phyloP scores from a whole-genome alignment of 2,113 vertebrate genomes.

The Microtus pennsylvanicus region DNA sequence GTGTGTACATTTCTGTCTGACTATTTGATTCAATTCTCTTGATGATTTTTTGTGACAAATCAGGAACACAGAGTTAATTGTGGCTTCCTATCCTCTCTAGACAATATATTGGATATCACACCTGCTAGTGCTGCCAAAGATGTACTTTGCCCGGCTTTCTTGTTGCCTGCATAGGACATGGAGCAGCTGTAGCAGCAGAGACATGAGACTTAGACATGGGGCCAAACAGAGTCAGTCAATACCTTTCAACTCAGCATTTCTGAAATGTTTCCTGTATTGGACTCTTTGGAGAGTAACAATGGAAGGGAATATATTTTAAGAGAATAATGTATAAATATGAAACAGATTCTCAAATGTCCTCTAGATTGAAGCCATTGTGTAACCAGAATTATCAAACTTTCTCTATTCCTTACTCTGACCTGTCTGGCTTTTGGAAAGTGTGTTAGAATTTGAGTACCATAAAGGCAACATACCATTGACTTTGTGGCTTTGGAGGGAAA shows the following conservation, averaged over 20 bases:
- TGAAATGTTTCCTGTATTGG: slow-evolving; percentile 54
- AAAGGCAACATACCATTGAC: neutral
- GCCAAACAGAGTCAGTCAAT: slow-evolving; percentile 43
- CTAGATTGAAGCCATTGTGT: neutral
- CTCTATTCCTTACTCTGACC: neutral
- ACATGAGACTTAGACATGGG: slow-evolving; percentile 9
- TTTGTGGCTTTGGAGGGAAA: neutral
- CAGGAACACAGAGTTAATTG: slow-evolving; percentile 47
- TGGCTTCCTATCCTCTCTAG: slow-evolving; percentile 36
- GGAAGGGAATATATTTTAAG: slow-evolving; percentile 19
- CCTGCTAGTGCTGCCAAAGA: slow-evolving; percentile 58
- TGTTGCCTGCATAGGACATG: slow-evolving; percentile 3
- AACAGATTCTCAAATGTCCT: slow-evolving; percentile 13
- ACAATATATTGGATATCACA: slow-evolving; percentile 64
- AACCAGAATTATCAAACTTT: neutral
- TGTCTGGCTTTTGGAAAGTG: neutral
- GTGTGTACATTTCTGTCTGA: neutral
- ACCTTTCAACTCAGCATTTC: slow-evolving; percentile 46
- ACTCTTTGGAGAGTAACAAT: slow-evolving; percentile 14
- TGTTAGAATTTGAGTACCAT: neutral
- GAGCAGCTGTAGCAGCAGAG: slow-evolving; percentile 26
- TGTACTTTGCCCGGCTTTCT: slow-evolving; percentile 27
- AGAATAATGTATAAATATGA: neutral
- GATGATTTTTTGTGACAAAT: neutral
- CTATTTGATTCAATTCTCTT: neutral